phyloP scores from a whole-genome alignment of 1,140 invertebrate species.

The Berghia stephanieae region DNA sequence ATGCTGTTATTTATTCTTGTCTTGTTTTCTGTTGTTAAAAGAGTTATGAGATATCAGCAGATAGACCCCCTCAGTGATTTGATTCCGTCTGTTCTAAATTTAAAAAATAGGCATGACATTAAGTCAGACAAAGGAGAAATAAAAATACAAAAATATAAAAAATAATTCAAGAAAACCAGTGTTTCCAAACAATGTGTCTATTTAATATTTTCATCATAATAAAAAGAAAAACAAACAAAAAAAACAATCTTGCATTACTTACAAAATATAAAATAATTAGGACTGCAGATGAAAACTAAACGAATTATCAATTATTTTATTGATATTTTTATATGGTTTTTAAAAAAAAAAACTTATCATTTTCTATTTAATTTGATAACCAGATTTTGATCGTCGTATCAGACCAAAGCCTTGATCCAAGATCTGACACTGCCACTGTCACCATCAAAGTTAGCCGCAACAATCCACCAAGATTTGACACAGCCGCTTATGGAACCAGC shows the following conservation, averaged over 20 bases:
- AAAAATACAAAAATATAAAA: not conserved
- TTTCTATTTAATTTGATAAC: constrained; percentile 22
- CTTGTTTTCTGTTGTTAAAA: too few species aligned
- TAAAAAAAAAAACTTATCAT: not conserved
- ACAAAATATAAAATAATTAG: not conserved
- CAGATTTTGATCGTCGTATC: constrained; percentile 44
- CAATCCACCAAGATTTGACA: constrained; percentile 35
- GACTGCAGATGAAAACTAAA: not conserved
- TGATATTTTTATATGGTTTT: not conserved
- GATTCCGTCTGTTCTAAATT: too few species aligned
- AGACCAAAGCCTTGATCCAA: constrained; percentile 41
- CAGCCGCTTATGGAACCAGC: not conserved
- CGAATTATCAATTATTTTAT: not conserved
- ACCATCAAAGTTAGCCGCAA: constrained; percentile 47
- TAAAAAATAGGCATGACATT: too few species aligned
- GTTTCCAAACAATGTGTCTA: not conserved
- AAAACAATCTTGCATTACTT: not conserved
- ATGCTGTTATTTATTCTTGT: too few species aligned
- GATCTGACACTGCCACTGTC: constrained; percentile 38
- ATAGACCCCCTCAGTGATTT: too few species aligned
- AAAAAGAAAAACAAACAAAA: too few species aligned
- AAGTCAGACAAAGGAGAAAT: too few species aligned
- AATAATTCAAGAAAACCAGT: not conserved
- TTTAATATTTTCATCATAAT: too few species aligned
- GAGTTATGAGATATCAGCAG: too few species aligned